Base-by-base conservation (phyloP, 2,797 vertebrate species). In the Nannoperca obscura region DNA sequence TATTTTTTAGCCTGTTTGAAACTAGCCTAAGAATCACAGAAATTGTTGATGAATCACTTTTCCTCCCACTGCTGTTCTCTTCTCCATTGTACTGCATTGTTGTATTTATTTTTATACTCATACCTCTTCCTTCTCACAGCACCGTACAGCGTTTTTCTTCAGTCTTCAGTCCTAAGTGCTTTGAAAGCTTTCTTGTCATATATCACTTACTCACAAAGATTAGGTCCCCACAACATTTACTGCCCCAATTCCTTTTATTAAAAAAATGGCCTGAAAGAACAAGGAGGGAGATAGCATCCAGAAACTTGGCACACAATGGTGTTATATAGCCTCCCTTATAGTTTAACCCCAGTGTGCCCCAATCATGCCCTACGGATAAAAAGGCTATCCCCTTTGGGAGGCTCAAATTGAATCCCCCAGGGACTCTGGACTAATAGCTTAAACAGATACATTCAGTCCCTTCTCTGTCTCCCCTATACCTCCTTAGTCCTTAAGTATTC, bases 31-130 rank as follows among this genome's bases (percentile, higher is more conserved):
- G 88, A 90, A 89, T 85, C 87, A 53, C 74, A 88, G 71, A 91
- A 91, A 87, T 88, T 89, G 85, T 88, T 88, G 93, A 91, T 93
- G 92, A 94, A 92, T 93, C 93, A 94, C 86, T 87, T 88, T 86
- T 85, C 88, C 92, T 91, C 90, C 88, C 89, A 91, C 91, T 87
- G 82, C 86, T 91, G 89, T 87, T 89, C 86, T 73, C 85, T 19
- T 80, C 78, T 88, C 90, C 86, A 89, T 91, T 89, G 80, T 77
- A 61, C 82, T 80, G 84, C 80, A 82, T 77, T 88, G 89, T 89
- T 89, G 71, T 78, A 84, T 92, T 92, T 93, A 93, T 94, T 92
- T 94, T 93, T 94, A 90, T 19, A 91, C 87, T 72, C 83, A 32
- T 90, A 89, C 88, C 89, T 90, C 87, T 90, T 93, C 87, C 80